Base-by-base conservation (phyloP, 2,113 vertebrate species). In the Falco punctatus region DNA sequence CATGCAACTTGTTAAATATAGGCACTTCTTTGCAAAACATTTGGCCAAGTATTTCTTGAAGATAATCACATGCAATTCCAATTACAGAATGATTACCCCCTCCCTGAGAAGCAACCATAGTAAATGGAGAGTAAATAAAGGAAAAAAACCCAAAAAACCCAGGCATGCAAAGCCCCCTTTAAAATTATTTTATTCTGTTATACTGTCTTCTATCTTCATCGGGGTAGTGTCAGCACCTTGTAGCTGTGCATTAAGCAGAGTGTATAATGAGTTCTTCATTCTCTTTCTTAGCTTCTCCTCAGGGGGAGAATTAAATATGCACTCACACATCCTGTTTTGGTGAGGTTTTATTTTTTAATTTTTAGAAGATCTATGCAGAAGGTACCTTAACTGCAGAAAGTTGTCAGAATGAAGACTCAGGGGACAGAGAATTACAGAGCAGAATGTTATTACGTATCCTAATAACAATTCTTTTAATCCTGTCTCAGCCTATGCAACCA, bases 391-490 rank as follows among this genome's bases (percentile, higher is more conserved):
- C 77, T 92, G 77, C 66, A 85, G 88, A 84, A 93, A 67, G 65
- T 72, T 95, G 92, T 93, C 92, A 94, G 91, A 92, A 86, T 42
- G 94, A 91, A 91, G 86, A 72, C 92, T 95, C 88, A 0, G 28
- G 88, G 88, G 96, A 96, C 77, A 92, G 70, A 75, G 93, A 90
- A 95, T 95, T 95, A 91, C 42, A 95, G 88, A 91, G 70, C 80
- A 94, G 91, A 94, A 87, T 83, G 57, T 88, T 84, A 85, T 91
- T 94, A 87, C 4, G 62, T 96, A 95, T 95, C 92, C 88, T 92
- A 93, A 94, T 94, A 96, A 95, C 88, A 91, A 85, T 78, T 92
- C 71, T 78, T 87, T 83, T 89, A 89, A 96, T 94, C 61, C 58
- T 80, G 30, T 69, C 73, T 94, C 86, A 75, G 83, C 58, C 69